Base-by-base conservation (phyloP, 2,888 invertebrate genomes). In the Allophyes oxyacanthae region DNA sequence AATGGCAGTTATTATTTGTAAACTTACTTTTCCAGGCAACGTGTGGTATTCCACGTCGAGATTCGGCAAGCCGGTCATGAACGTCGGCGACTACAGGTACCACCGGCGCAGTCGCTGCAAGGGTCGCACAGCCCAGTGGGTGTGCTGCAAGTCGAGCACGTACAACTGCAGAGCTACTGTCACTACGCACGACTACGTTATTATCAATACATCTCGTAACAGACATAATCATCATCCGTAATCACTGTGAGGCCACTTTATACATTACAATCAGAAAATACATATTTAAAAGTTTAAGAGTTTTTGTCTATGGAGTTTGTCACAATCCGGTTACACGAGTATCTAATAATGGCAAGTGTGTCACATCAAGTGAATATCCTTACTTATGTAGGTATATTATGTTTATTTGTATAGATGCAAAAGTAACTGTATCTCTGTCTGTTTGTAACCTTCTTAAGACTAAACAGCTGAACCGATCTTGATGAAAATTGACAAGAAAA, bases 161-260 rank as follows among this genome's bases (percentile, higher is more conserved):
- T 13, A 45, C 10, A 52, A 51, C 11, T 87, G 86, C 50, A 63
- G 64, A 20, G 85, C 85, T 0, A 64, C 51, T 5, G 15, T 86
- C 13, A 64, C 67, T 34, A 87, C 86, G 0, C 42, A 75, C 7
- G 54, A 79, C 6, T 59, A 80, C 25, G 56, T 59, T 2, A 70
- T 86, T 20, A 48, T 84, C 10, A 73, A 57, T 7, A 52, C 49
- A 6, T 52, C 64, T 50, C 8, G 0, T 8, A 63, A 33, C 32
- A 40, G 11, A 15, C 49, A 72, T 48, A 63, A 66, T 11, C 81
- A 66, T 11, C 81, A 75, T 50, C 64, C 62, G 15, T 58, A 10
- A 36, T 20, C 20, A 20, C 4, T 2, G 20, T 20, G 20, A 20
- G n/a, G n/a, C n/a, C n/a, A n/a, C n/a, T n/a, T n/a, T n/a, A n/a